These are phyloP conservation scores for Malurus melanocephalus DNA, from an alignment of 2,113 vertebrate genomes.

Conservation along the genomic window DNA sequence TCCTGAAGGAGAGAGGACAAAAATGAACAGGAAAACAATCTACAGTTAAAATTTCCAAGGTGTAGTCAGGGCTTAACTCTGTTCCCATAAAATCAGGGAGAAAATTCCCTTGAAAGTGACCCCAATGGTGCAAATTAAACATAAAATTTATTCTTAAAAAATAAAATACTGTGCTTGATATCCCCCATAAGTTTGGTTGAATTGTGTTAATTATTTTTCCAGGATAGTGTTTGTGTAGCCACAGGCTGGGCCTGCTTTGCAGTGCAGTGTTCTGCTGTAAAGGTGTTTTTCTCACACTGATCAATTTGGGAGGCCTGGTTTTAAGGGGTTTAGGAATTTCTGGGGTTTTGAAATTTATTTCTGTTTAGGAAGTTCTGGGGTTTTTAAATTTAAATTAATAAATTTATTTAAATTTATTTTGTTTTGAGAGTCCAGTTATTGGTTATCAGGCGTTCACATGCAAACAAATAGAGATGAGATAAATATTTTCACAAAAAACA, in stretches of 20 bases:
- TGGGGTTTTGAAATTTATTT: no score
- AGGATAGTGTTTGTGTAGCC: background rate
- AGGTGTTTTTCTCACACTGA: background rate
- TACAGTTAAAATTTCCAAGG: background rate
- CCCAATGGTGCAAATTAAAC: background rate
- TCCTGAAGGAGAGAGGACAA: background rate
- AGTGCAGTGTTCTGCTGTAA: background rate
- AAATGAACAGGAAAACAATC: background rate
- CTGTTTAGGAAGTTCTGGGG: background rate
- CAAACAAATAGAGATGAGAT: background rate
- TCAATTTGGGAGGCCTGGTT: fast-evolving
- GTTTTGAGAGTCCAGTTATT: background rate
- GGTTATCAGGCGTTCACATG: fast-evolving
- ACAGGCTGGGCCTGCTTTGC: background rate
- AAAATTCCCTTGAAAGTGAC: background rate
- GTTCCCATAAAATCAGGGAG: background rate
- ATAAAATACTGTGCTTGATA: background rate
- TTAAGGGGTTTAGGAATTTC: background rate
- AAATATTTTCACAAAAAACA: background rate
- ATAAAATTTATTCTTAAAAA: background rate
- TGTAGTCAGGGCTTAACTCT: background rate
- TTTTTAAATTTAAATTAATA: no score
- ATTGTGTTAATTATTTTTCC: background rate
- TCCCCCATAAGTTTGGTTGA: background rate
- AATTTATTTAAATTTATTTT: background rate